Evolutionary conservation across 2,888 invertebrate species (phyloP), one percentile per base, ranked within the genome.

Genomic region (Flexamia atlantica): DNA sequence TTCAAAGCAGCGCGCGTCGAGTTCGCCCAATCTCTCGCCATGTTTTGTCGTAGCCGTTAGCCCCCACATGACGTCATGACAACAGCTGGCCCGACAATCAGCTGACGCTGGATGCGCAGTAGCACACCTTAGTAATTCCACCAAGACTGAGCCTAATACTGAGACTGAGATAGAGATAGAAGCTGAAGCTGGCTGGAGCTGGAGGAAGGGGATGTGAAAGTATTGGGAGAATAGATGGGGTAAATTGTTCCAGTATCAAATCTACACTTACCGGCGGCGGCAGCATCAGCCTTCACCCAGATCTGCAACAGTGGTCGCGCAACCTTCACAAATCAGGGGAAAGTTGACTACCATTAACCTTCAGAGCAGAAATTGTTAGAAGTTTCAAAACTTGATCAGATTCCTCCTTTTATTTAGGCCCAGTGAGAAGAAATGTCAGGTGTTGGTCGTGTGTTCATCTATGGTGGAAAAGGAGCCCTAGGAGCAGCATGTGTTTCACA

Each of bases 391-490:
- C 46, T 50, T 23, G n/a, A 79, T 14, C 20, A 79, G 36, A 50
- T 32, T 14, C 23, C 23, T 30, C 28, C 32, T 25, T 3, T 46
- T 46, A 23, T 53, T 53, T 36, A n/a, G n/a, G n/a, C n/a, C n/a
- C n/a, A n/a, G n/a, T 50, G 32, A 17, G 25, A 23, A 3, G 23
- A 53, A 4, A 83, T 83, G 83, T 83, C 83, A 40, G 70, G 46
- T 32, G 76, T 74, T 14, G 95, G 95, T 89, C 94, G 94, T 89
- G 94, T 99, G 86, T 91, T 99, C 85, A 94, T 99, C 87, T 99
- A 99, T 90, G 99, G 99, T 84, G 99, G 99, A 57, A 95, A 95
- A 90, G 99, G 99, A 85, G 99, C 99, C 74, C 92, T 99, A 82
- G 99, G 99, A 74, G 95, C 97, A 1, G 95, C 95, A 64, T 95